Conservation (phyloP, 2,888 invertebrate species). For the Meganola albula region DNA sequence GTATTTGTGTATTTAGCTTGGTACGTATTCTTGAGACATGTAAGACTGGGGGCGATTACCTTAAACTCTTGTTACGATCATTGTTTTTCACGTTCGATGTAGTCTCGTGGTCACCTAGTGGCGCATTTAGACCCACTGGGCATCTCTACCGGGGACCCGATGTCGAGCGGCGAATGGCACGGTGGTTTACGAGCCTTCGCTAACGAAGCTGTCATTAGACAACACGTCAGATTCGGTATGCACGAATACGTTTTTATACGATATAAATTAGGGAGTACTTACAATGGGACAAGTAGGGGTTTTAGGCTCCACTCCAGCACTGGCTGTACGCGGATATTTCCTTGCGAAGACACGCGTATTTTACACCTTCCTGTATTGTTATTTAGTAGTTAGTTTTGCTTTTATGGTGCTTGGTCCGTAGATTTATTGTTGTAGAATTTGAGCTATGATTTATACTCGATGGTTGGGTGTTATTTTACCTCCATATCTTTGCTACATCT, state of each 20-base stretch:
- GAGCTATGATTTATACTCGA: slow-evolving; percentile 16
- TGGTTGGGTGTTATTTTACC: slow-evolving; percentile 28
- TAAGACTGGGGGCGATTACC: slow-evolving; percentile 16
- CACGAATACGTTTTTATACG: no score
- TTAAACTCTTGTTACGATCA: slow-evolving; percentile 26
- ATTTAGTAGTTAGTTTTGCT: slow-evolving; percentile 27
- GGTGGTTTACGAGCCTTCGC: slow-evolving; percentile 72
- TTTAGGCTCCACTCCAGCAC: slow-evolving; percentile 41
- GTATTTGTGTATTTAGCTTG: slow-evolving; percentile 11
- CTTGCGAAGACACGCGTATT: slow-evolving; percentile 23
- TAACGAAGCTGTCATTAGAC: slow-evolving; percentile 72
- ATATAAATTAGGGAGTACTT: no score
- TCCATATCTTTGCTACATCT: no score
- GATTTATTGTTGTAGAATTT: slow-evolving; percentile 20
- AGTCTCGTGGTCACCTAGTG: slow-evolving; percentile 96
- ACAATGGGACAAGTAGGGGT: no score
- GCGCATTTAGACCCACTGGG: slow-evolving; percentile 95
- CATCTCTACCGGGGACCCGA: slow-evolving; percentile 85
- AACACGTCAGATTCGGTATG: slow-evolving; percentile 77
- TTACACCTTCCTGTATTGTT: slow-evolving; percentile 15
- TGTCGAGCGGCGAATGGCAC: slow-evolving; percentile 68
- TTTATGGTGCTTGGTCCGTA: slow-evolving; percentile 47
- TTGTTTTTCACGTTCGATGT: slow-evolving; percentile 45
- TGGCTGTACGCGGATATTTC: slow-evolving; percentile 19
- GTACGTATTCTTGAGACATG: no score